Percentiles rank a stretch among this genome's conserved stretches.
phyloP scores from a whole-genome alignment of 1,140 invertebrate species.

The Zelostemma sp. region DNA sequence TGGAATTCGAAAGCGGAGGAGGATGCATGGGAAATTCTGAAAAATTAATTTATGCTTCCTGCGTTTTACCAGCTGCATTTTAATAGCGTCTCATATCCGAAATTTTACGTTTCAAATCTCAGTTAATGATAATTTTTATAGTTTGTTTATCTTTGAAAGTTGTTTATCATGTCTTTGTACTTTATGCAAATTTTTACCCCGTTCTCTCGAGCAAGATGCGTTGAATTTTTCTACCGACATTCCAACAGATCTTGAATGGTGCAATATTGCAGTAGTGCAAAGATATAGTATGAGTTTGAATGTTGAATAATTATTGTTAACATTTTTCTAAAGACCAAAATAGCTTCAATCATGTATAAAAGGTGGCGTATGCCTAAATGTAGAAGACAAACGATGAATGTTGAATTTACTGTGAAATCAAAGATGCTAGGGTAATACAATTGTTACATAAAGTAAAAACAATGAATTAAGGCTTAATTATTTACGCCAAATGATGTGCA shows the following conservation, averaged over 20 bases:
- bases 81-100: conserved; percentile 10
- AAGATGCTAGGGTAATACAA: not conserved
- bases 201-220: no score
- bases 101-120: not conserved
- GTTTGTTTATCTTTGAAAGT: not conserved
- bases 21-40: conserved; percentile 73
- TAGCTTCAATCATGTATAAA: not conserved
- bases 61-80: conserved; percentile 10
- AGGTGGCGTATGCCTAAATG: not conserved
- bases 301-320: no score
- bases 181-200: no score
- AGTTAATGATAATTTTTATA: not conserved
- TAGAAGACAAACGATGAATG: not conserved
- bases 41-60: conserved; percentile 60
- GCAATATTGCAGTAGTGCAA: not conserved
- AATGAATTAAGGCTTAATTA: not conserved
- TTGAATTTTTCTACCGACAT: no score
- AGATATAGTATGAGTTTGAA: not conserved
- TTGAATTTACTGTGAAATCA: not conserved
- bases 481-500: no score
- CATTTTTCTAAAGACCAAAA: no score
- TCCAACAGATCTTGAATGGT: not conserved
- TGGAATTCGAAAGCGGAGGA: conserved; percentile 69
- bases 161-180: not conserved
- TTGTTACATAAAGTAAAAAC: not conserved